Base-by-base conservation (phyloP, 2,797 vertebrate species). In the Setipinna tenuifilis region DNA sequence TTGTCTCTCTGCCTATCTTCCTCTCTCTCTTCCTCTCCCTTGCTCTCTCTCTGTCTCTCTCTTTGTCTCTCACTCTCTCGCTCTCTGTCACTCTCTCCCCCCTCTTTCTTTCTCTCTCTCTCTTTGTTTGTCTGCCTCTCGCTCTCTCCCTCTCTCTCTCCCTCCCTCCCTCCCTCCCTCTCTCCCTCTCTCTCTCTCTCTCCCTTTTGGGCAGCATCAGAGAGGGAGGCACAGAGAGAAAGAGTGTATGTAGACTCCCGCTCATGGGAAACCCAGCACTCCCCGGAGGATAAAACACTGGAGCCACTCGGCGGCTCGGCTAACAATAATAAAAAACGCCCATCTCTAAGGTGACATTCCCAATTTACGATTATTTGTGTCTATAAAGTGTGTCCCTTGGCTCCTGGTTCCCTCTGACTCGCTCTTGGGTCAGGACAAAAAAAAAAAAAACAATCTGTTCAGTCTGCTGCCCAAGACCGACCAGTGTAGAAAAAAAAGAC, bases 371-470 rank as follows among this genome's bases (percentile, higher is more conserved):
- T 96, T 97, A 97, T 96, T 96, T 97, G 96, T 96, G 96, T 97
- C 96, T 97, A 96, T 97, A 96, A 96, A 97, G 95, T 96, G 96
- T 97, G 95, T 96, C 96, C 95, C 95, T 97, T 97, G 96, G 96
- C 95, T 96, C 93, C 92, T 94, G 94, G 93, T 94, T 95, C 93
- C 94, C 94, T 95, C 94, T 92, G 94, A 94, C 95, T 95, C 95
- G 96, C 95, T 96, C 93, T 91, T 92, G 94, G 93, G 71, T 78
- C 71, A 78, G 16, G 71, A 78, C 71, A 1, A 75, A 75, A 28
- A 75, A 16, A 75, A 28, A 23, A 93, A 94, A 95, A 96, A 95
- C 94, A 95, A 96, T 96, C 94, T 92, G 93, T 96, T 94, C 94
- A 94, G 93, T 89, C 93, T 78, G 71, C 17, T 71, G 65, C 17